Evolutionary conservation across 2,797 vertebrate species (phyloP), one percentile per base, ranked within the genome.

Genomic region (Zenarchopterus dispar): DNA sequence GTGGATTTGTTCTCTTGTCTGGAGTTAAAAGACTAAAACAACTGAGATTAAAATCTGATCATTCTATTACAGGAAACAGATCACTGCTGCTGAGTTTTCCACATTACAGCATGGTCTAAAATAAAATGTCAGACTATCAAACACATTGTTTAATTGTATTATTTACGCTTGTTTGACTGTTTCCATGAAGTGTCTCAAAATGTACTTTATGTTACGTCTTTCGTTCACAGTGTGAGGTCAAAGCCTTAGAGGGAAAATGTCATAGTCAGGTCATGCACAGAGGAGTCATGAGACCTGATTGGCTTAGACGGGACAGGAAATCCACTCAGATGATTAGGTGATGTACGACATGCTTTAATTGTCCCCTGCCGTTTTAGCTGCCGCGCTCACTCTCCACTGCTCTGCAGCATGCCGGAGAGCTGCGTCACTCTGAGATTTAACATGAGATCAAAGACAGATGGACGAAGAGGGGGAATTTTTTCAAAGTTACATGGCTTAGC

Each of bases 311-410:
- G 52, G 45, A 51, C 43, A 51, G 36, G 62, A 59, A 67, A 75
- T 57, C 70, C 63, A 75, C 64, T 78, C 31, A 73, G 65, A 84
- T 77, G 70, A 84, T 82, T 73, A 70, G 55, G 66, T 23, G 19
- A 73, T 54, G 58, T 56, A 52, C 53, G 36, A 58, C 52, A 67
- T 52, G 61, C 53, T 56, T 45, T 48, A 47, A 59, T 31, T 71
- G 59, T 56, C 42, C 6, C 2, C 24, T 47, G 54, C 39, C 57
- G 36, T 42, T 54, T 43, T 16, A 60, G 43, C 63, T 44, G 51
- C 59, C 56, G 49, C 3, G 39, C 62, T 55, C 8, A 64, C 51
- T 21, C 31, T 67, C 18, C 42, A 45, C 36, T 46, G 47, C 45
- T 75, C 18, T 53, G 47, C 55, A 57, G 41, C 52, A 50, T 26